Percentiles rank a stretch among this genome's conserved stretches.
Conservation (phyloP, 2,113 vertebrate genomes). For the Ceratotherium simum region DNA sequence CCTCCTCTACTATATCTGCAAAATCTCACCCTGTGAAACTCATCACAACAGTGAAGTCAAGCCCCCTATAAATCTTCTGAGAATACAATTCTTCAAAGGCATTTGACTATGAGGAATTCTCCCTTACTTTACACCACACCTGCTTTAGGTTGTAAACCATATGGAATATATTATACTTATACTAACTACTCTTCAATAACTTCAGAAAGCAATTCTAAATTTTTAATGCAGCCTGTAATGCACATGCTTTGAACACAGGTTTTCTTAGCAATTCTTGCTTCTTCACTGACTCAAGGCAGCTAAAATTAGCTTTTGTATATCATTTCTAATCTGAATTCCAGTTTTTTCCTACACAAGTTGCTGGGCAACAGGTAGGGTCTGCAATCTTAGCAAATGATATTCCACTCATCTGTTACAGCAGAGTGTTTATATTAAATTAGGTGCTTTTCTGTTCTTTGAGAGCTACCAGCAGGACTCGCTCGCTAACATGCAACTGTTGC, state of each 20-base stretch:
- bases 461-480: not conserved
- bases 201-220: conserved; percentile 63
- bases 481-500: not conserved
- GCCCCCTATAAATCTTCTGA: conserved; percentile 58
- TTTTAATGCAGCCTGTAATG: conserved; percentile 51
- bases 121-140: conserved; percentile 60
- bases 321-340: conserved; percentile 11
- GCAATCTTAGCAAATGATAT: not conserved
- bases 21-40: conserved; percentile 62
- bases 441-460: not conserved
- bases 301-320: conserved; percentile 53
- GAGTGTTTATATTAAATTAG: not conserved
- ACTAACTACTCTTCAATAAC: conserved; percentile 62
- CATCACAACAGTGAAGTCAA: conserved; percentile 57
- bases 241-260: conserved; percentile 49
- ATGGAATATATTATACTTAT: conserved; percentile 65
- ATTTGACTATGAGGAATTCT: conserved; percentile 59
- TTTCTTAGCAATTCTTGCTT: conserved; percentile 50
- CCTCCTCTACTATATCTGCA: conserved; percentile 33
- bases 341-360: conserved; percentile 6
- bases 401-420: not conserved
- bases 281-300: not conserved
- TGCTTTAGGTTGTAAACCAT: conserved; percentile 69
- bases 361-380: not conserved
- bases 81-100: conserved; percentile 72